Evolutionary conservation across 2,888 invertebrate species (phyloP).

Genomic region (Cistogaster globosa): DNA sequence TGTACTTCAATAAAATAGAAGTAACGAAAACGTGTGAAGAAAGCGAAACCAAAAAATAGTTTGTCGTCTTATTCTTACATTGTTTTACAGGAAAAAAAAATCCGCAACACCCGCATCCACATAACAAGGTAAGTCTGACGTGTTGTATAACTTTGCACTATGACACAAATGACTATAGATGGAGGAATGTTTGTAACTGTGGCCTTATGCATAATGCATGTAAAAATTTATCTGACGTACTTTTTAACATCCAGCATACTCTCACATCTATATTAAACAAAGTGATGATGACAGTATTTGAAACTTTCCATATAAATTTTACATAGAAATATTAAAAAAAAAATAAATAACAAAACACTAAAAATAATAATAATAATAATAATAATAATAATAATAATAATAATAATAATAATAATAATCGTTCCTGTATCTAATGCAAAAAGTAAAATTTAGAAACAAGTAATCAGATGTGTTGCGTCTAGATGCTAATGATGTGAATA

Average conservation of each 20-base stretch:
- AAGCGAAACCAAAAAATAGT: slow-evolving; percentile 16
- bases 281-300: background rate
- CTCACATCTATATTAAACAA: background rate
- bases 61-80: too few relatives aligned
- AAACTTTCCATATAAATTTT: background rate
- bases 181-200: background rate
- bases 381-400: too few relatives aligned
- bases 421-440: too few relatives aligned
- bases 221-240: background rate
- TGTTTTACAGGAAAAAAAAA: slow-evolving; percentile 9
- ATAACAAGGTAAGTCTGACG: slow-evolving; percentile 55
- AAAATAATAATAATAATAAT: too few relatives aligned
- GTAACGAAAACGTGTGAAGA: background rate
- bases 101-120: slow-evolving; percentile 46
- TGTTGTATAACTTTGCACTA: slow-evolving; percentile 63
- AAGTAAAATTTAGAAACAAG: too few relatives aligned
- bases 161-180: slow-evolving; percentile 28
- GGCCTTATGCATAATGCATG: background rate
- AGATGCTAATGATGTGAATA: too few relatives aligned
- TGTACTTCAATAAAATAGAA: slow-evolving; percentile 8
- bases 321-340: background rate
- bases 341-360: background rate
- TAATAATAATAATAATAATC: too few relatives aligned
- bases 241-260: background rate
- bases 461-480: too few relatives aligned